phyloP scores from a whole-genome alignment of 2,113 vertebrate genomes.

The Solea solea region DNA sequence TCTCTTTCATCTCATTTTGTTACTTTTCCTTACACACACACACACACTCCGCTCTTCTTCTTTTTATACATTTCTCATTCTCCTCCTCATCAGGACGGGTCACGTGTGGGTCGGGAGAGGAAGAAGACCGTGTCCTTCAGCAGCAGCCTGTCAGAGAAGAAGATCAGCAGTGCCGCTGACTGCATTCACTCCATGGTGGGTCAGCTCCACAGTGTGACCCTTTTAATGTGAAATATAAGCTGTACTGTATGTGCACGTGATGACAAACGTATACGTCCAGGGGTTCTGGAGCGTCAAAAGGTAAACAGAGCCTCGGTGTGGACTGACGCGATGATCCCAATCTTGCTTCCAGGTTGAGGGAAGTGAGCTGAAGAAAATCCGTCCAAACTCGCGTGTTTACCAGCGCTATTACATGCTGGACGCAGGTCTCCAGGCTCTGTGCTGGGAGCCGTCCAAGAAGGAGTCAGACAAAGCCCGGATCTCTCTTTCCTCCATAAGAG shows the following conservation, averaged over 20 bases:
- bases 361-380: constrained; percentile 91
- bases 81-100: constrained; percentile 84
- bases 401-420: constrained; percentile 92
- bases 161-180: constrained; percentile 93
- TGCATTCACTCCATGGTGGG: constrained; percentile 92
- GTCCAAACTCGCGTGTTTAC: constrained; percentile 92
- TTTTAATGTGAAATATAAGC: not conserved
- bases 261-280: constrained; percentile 7
- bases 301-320: constrained; percentile 3
- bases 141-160: constrained; percentile 93
- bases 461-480: constrained; percentile 95
- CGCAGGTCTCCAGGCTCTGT: constrained; percentile 90
- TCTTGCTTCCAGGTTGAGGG: constrained; percentile 81
- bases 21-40: not conserved
- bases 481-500: constrained; percentile 88
- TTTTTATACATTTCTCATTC: constrained; percentile 13
- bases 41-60: not conserved
- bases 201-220: constrained; percentile 14
- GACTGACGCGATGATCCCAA: not conserved
- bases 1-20: constrained; percentile 10
- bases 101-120: constrained; percentile 89
- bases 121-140: constrained; percentile 96
- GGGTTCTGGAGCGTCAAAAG: not conserved
- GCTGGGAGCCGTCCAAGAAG: constrained; percentile 96
- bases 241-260: no score